These are phyloP conservation scores for Rhinoraja longicauda DNA, from an alignment of 2,797 vertebrate species.

Conservation along the genomic window DNA sequence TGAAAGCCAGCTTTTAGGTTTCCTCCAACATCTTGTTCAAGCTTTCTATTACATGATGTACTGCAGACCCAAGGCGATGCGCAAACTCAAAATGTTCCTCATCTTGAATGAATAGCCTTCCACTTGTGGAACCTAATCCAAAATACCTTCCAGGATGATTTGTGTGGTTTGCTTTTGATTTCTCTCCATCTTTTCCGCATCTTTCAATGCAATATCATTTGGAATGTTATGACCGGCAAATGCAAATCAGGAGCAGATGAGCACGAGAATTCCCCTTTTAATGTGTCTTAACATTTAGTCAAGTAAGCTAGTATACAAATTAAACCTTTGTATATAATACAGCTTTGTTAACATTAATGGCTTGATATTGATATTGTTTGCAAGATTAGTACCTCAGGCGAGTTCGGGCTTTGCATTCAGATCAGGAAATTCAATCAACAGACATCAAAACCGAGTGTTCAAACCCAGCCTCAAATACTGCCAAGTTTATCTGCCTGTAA, in stretches of 20 bases:
- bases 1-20: not conserved
- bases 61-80: not conserved
- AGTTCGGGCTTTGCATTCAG: not conserved
- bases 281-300: not conserved
- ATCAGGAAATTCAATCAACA: not conserved
- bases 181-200: not conserved
- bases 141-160: not conserved
- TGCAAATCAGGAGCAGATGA: not conserved
- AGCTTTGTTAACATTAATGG: conserved; percentile 7
- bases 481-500: conserved; percentile 1
- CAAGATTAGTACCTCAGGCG: conserved; percentile 3
- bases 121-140: conserved; percentile 7
- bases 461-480: not conserved
- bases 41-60: not conserved
- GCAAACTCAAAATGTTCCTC: not conserved
- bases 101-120: not conserved
- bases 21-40: not conserved
- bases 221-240: not conserved
- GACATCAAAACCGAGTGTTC: not conserved
- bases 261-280: not conserved
- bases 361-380: conserved; percentile 21
- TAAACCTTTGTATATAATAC: not conserved
- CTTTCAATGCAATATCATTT: not conserved
- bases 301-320: not conserved
- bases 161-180: not conserved